A percentile compares a stretch with the other conserved stretches of the same genome.
phyloP scores from a whole-genome alignment of 2,888 invertebrate genomes.

The Labia minor region DNA sequence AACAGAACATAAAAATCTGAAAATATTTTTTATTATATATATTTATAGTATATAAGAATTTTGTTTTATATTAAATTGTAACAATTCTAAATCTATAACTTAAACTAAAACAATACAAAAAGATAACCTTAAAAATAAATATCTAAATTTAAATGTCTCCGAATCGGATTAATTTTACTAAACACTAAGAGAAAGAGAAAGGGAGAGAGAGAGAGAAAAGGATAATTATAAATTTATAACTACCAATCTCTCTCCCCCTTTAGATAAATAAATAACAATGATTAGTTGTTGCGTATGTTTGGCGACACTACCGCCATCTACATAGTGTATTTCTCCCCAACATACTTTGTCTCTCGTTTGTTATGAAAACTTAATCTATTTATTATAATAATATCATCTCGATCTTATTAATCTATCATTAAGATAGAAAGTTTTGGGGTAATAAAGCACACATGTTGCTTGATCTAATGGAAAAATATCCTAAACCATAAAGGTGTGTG shows the following conservation, averaged over 20 bases:
- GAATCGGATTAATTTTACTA: no score
- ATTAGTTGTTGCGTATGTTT: neutral
- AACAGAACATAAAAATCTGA: no score
- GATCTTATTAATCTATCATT: slow-evolving; percentile 13
- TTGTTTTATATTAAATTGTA: no score
- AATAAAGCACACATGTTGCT: slow-evolving; percentile 13
- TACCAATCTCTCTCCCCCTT: neutral
- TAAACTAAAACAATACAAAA: no score
- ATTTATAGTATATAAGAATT: no score
- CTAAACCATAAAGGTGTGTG: neutral
- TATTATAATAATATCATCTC: slow-evolving; percentile 4
- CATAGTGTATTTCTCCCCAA: neutral
- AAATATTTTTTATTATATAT: no score
- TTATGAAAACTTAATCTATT: slow-evolving; percentile 3
- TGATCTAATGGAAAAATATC: slow-evolving; percentile 13
- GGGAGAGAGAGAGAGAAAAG: no score
- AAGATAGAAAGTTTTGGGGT: neutral
- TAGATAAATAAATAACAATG: neutral
- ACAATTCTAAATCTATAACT: no score
- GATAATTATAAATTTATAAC: neutral
- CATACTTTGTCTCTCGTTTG: neutral
- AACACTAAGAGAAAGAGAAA: no score
- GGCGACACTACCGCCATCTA: neutral
- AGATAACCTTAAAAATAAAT: no score
- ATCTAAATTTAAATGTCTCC: no score